These are phyloP conservation scores for Egretta garzetta DNA, from an alignment of 2,113 vertebrate genomes.

Conservation along the genomic window DNA sequence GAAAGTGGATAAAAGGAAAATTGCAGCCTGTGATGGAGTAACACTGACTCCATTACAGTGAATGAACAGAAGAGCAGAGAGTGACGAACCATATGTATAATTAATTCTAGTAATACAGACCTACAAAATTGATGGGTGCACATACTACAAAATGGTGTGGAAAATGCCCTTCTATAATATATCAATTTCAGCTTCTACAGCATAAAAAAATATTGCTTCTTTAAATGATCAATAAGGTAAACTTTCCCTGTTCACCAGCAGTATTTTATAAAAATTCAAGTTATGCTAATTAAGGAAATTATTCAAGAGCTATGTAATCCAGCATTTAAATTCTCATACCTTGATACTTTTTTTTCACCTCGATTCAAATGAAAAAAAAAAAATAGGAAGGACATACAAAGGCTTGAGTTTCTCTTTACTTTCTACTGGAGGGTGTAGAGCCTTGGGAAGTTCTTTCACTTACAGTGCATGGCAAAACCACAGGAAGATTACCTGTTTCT, in stretches of 20 bases:
- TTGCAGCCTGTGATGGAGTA: constrained; percentile 91
- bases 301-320: background rate
- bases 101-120: constrained; percentile 82
- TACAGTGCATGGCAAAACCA: background rate
- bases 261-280: constrained; percentile 65
- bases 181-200: background rate
- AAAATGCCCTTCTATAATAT: background rate
- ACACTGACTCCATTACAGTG: constrained; percentile 84
- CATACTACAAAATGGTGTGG: constrained; percentile 8
- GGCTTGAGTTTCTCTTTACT: background rate
- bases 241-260: background rate
- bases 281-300: background rate
- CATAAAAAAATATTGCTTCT: constrained; percentile 18
- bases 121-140: constrained; percentile 55
- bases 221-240: constrained; percentile 31
- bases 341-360: background rate
- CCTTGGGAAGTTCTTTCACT: background rate
- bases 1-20: constrained; percentile 95
- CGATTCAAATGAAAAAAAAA: background rate
- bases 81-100: constrained; percentile 83
- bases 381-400: background rate
- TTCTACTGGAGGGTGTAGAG: background rate
- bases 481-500: background rate
- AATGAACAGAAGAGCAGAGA: constrained; percentile 72
- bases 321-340: background rate